These are phyloP conservation scores for Autographa gamma DNA, from an alignment of 2,888 invertebrate genomes.

Conservation along the genomic window DNA sequence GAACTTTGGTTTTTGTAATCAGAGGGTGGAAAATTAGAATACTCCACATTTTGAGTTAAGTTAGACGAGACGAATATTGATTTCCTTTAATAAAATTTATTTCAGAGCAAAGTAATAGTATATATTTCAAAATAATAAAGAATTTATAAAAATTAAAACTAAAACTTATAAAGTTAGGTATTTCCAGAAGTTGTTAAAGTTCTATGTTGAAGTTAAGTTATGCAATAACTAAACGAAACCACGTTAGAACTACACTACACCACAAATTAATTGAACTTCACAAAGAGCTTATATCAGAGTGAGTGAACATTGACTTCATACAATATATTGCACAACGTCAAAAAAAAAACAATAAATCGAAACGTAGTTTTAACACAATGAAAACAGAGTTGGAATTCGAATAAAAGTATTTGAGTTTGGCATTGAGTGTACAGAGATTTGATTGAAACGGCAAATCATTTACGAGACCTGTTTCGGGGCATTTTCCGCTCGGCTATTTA, in stretches of 20 bases:
- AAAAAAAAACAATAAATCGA: constrained; percentile 11
- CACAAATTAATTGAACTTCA: constrained; percentile 39
- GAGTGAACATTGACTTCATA: constrained; percentile 43
- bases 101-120: background rate
- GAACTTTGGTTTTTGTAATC: constrained; percentile 37
- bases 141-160: background rate
- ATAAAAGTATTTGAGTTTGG: constrained; percentile 53
- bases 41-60: background rate
- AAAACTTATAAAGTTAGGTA: too few relatives aligned
- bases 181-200: too few relatives aligned
- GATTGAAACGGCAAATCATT: constrained; percentile 68
- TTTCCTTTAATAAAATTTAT: background rate
- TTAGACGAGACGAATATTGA: background rate
- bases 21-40: constrained; percentile 18
- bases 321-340: constrained; percentile 18
- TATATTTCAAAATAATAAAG: background rate
- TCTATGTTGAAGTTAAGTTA: too few relatives aligned
- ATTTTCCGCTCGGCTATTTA: constrained; percentile 63
- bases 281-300: constrained; percentile 47
- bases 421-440: constrained; percentile 58
- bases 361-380: constrained; percentile 48
- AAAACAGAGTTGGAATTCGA: constrained; percentile 53
- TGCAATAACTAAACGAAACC: background rate
- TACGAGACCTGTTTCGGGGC: constrained; percentile 60
- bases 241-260: constrained; percentile 20